phyloP scores from a whole-genome alignment of 2,888 invertebrate genomes.

The Agrochola circellaris region DNA sequence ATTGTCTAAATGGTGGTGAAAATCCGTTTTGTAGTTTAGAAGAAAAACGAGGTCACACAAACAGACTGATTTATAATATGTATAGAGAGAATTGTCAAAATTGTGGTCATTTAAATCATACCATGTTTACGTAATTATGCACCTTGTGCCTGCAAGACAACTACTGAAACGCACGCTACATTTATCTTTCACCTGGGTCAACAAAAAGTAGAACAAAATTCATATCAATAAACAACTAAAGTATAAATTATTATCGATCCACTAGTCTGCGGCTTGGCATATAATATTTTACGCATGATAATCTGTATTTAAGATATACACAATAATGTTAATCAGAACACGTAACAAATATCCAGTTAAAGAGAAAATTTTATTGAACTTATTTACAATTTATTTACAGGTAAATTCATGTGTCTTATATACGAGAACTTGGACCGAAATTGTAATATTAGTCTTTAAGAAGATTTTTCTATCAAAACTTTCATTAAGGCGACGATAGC shows the following conservation, averaged over 20 bases:
- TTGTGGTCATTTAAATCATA: not conserved
- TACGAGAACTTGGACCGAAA: constrained; percentile 7
- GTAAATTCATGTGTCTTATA: constrained; percentile 7
- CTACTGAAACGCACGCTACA: not conserved
- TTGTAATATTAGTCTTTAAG: constrained; percentile 13
- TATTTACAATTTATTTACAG: constrained; percentile 13
- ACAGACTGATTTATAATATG: not conserved
- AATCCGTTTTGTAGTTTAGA: too few species aligned
- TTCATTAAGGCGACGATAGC: too few species aligned
- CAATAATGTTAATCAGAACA: constrained; percentile 13
- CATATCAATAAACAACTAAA: not conserved
- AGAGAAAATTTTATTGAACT: not conserved
- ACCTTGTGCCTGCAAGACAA: not conserved
- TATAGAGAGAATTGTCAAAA: not conserved
- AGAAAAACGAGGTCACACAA: too few species aligned
- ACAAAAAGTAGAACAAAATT: constrained; percentile 8
- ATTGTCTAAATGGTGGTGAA: too few species aligned
- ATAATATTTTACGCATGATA: not conserved
- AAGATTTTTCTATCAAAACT: too few species aligned
- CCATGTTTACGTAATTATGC: not conserved
- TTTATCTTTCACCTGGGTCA: not conserved
- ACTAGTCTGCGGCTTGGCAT: not conserved
- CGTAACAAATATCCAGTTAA: not conserved
- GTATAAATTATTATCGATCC: not conserved
- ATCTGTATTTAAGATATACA: constrained; percentile 6